Evolutionary conservation across 1,140 invertebrate genomes (phyloP).

Genomic region (Hylaeus anthracinus): DNA sequence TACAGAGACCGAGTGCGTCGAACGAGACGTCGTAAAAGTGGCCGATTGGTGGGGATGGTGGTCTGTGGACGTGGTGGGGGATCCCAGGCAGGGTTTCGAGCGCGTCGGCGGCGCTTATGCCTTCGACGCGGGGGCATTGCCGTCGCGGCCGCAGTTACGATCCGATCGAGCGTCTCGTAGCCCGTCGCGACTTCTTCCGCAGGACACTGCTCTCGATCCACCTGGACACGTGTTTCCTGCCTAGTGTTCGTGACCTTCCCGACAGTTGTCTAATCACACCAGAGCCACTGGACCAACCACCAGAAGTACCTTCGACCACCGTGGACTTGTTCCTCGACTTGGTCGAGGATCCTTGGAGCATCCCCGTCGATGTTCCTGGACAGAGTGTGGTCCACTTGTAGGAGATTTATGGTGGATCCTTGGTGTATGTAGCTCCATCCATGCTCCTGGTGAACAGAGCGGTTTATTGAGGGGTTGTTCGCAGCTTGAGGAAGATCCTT

Average conservation of each 20-base stretch:
- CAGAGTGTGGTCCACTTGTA: slow-evolving; percentile 2
- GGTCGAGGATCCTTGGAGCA: not conserved
- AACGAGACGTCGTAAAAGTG: slow-evolving; percentile 55
- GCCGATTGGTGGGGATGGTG: slow-evolving; percentile 53
- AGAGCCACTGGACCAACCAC: too few species aligned
- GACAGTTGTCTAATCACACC: too few species aligned
- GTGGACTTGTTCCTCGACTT: too few species aligned
- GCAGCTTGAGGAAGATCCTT: too few species aligned
- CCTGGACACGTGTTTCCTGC: slow-evolving; percentile 26
- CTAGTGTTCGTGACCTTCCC: too few species aligned
- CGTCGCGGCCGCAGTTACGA: slow-evolving; percentile 73
- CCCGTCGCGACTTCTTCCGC: slow-evolving; percentile 24
- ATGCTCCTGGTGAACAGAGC: too few species aligned
- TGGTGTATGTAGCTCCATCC: too few species aligned
- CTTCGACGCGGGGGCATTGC: slow-evolving; percentile 75
- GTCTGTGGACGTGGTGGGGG: slow-evolving; percentile 45
- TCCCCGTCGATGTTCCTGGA: not conserved
- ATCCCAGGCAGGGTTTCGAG: slow-evolving; percentile 61
- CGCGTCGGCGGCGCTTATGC: slow-evolving; percentile 69
- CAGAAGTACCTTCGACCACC: too few species aligned
- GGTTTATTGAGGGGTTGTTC: too few species aligned
- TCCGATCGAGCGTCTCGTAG: slow-evolving; percentile 60
- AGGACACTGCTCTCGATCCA: not conserved
- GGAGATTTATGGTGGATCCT: too few species aligned
- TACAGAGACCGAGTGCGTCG: slow-evolving; percentile 54